Percentiles rank a stretch among this genome's conserved stretches.
Evolutionary conservation across 53 echinoderm and acorn worm species (phyloP).

Genomic region (Stichopus horrens): DNA sequence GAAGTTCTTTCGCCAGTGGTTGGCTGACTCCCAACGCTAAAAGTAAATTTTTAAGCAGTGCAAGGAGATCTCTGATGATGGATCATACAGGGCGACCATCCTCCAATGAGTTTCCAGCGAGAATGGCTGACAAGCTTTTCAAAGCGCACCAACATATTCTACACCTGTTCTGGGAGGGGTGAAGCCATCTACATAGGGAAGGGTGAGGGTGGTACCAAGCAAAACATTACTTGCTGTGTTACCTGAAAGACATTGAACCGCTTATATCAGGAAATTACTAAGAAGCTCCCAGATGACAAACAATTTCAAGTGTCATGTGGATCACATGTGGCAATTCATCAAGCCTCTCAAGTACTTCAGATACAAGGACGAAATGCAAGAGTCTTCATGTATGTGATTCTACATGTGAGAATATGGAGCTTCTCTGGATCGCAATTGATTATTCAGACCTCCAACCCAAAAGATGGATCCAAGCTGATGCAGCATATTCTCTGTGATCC

Average conservation of each 20-base stretch:
- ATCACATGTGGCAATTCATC: background rate
- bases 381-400: background rate
- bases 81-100: background rate
- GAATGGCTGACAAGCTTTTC: background rate
- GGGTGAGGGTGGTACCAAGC: background rate
- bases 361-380: slow-evolving; percentile 9
- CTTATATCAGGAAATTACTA: background rate
- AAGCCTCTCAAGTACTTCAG: background rate
- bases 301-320: slow-evolving; percentile 3
- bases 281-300: background rate
- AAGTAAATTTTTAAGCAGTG: background rate
- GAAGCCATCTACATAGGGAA: background rate
- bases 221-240: slow-evolving; percentile 15
- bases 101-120: background rate
- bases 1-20: background rate
- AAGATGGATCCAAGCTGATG: background rate
- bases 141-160: background rate
- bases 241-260: background rate
- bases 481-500: slow-evolving; percentile 4
- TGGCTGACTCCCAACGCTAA: background rate
- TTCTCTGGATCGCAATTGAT: background rate
- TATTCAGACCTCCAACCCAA: background rate
- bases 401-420: slow-evolving; percentile 19
- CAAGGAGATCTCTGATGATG: background rate
- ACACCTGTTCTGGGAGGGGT: background rate